Evolutionary conservation across 2,888 invertebrate species (phyloP).

Genomic region (Homarus gammarus): DNA sequence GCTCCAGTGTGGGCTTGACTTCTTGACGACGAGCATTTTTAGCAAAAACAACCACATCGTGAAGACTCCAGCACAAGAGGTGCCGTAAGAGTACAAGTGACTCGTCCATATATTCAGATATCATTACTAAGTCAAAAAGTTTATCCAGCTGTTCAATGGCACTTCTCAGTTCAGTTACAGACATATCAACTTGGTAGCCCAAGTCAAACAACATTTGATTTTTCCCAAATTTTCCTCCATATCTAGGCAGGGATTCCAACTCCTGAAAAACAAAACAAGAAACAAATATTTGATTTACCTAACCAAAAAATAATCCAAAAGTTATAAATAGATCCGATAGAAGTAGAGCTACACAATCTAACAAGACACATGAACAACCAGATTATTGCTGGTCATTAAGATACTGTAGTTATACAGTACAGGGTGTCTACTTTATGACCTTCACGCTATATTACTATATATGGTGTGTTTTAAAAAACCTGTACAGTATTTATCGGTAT

Average conservation of each 20-base stretch:
- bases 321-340: too few species aligned
- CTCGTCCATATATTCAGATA: conserved; percentile 78
- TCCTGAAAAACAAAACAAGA: too few species aligned
- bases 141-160: conserved; percentile 77
- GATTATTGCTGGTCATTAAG: too few species aligned
- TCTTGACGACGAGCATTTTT: conserved; percentile 77
- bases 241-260: conserved; percentile 23
- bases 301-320: too few species aligned
- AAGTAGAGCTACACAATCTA: too few species aligned
- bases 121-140: conserved; percentile 78
- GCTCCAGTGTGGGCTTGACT: conserved; percentile 37
- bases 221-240: conserved; percentile 48
- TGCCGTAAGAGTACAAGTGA: conserved; percentile 78
- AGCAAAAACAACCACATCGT: conserved; percentile 77
- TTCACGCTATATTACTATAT: too few species aligned
- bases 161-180: conserved; percentile 44
- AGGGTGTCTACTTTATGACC: too few species aligned
- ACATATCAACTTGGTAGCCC: conserved; percentile 42
- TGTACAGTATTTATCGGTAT: too few species aligned
- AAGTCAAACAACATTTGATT: conserved; percentile 74
- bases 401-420: too few species aligned
- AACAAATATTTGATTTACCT: too few species aligned
- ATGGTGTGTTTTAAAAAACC: too few species aligned
- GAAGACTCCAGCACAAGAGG: conserved; percentile 77
- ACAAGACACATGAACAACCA: too few species aligned